phyloP scores from a whole-genome alignment of 2,888 invertebrate species.

The Abscondita cerata region DNA sequence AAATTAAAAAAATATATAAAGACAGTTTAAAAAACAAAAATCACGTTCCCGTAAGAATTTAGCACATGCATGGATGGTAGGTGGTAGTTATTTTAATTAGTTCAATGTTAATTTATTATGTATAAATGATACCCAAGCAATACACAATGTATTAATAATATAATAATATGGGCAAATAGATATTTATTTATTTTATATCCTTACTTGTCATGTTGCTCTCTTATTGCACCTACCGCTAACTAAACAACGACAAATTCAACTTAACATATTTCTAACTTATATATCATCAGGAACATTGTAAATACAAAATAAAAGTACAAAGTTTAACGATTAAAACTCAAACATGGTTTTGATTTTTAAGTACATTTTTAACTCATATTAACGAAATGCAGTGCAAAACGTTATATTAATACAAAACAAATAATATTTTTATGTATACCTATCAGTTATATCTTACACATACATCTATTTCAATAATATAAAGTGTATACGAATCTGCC shows the following conservation, averaged over 20 bases:
- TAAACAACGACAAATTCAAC: slow-evolving; percentile 52
- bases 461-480: slow-evolving; percentile 56
- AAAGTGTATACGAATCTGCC: slow-evolving; percentile 57
- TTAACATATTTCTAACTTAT: slow-evolving; percentile 52
- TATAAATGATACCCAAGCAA: slow-evolving; percentile 61
- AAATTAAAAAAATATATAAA: no score
- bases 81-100: slow-evolving; percentile 23
- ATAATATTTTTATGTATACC: slow-evolving; percentile 46
- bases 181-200: slow-evolving; percentile 54
- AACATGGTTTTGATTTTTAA: slow-evolving; percentile 42
- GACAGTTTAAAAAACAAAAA: no score
- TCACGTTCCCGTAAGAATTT: no score
- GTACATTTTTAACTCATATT: slow-evolving; percentile 40
- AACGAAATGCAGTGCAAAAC: slow-evolving; percentile 38
- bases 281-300: slow-evolving; percentile 56
- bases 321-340: slow-evolving; percentile 37
- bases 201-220: slow-evolving; percentile 53
- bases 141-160: slow-evolving; percentile 59
- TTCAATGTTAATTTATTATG: slow-evolving; percentile 59
- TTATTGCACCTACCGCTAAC: slow-evolving; percentile 60
- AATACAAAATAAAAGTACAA: slow-evolving; percentile 48
- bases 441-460: slow-evolving; percentile 52
- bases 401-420: slow-evolving; percentile 33
- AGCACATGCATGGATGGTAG: not conserved
- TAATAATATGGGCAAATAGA: slow-evolving; percentile 61